A percentile compares a stretch with the other conserved stretches of the same genome.
phyloP scores from a whole-genome alignment of 2,797 vertebrate species.

The Rhinophrynus dorsalis region DNA sequence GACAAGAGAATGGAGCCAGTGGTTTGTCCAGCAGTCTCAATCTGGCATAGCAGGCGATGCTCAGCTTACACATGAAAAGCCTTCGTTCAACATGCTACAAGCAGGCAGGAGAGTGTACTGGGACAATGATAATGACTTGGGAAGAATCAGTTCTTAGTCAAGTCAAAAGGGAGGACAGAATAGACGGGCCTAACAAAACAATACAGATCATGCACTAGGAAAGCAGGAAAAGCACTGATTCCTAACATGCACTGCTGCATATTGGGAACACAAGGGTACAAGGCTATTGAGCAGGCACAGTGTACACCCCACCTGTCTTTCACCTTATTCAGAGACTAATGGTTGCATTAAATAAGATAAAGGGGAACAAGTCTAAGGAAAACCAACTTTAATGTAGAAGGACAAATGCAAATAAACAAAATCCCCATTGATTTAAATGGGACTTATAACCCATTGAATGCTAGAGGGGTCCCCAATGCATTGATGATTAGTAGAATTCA shows the following conservation, averaged over 20 bases:
- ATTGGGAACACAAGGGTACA: neutral
- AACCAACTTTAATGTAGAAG: no score
- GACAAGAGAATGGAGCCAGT: neutral
- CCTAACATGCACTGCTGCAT: slow-evolving; percentile 8
- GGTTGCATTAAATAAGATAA: no score
- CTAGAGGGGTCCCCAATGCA: no score
- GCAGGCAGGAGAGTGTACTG: slow-evolving; percentile 22
- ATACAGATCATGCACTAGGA: slow-evolving; percentile 5
- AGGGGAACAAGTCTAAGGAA: no score
- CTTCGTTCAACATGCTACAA: slow-evolving; percentile 56
- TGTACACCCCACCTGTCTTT: neutral
- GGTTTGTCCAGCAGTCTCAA: slow-evolving; percentile 5
- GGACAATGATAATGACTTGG: neutral
- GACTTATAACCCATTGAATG: no score
- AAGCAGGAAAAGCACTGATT: no score
- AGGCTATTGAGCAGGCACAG: neutral
- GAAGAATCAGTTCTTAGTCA: neutral
- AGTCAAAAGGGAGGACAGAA: neutral
- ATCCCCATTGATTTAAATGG: no score
- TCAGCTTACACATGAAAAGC: neutral
- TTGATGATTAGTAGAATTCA: no score
- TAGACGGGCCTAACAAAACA: neutral
- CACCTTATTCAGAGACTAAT: no score
- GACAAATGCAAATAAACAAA: no score
- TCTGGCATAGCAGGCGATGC: slow-evolving; percentile 15